phyloP scores from a whole-genome alignment of 53 echinoderm and acorn worm species.

The Temnopleurus reevesii region DNA sequence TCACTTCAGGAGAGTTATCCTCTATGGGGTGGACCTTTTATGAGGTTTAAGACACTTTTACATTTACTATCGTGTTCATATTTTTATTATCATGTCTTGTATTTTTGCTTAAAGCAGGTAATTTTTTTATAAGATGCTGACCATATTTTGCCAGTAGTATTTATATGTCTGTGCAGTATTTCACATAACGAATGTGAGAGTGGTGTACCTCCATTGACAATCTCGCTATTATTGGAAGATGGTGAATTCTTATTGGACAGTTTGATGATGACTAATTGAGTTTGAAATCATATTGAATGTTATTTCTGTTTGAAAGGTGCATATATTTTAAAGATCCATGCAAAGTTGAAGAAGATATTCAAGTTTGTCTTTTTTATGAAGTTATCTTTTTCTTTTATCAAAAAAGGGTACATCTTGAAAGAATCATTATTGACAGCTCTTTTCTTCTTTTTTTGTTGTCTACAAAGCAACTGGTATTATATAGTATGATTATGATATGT shows the following conservation, averaged over 20 bases:
- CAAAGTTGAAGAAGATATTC: neutral
- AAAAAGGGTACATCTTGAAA: neutral
- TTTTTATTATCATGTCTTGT: constrained; percentile 10
- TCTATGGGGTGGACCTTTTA: too few species aligned
- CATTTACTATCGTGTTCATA: neutral
- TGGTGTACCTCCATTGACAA: neutral
- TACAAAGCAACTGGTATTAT: neutral
- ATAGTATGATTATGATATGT: too few species aligned
- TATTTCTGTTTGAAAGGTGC: neutral
- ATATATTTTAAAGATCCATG: neutral
- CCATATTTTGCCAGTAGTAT: constrained; percentile 43
- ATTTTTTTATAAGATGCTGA: neutral
- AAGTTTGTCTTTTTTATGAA: neutral
- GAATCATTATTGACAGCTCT: neutral
- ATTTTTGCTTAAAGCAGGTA: neutral
- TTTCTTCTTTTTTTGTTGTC: neutral
- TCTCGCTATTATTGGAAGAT: neutral
- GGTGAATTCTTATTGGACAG: constrained; percentile 3
- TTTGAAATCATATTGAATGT: neutral
- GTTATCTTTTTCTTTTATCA: neutral
- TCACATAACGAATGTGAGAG: constrained; percentile 5
- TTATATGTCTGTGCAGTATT: constrained; percentile 57
- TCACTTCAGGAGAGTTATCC: too few species aligned
- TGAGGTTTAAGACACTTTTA: too few species aligned
- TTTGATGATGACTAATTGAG: neutral